phyloP scores from a whole-genome alignment of 2,113 vertebrate genomes.

The Burhinus oedicnemus region DNA sequence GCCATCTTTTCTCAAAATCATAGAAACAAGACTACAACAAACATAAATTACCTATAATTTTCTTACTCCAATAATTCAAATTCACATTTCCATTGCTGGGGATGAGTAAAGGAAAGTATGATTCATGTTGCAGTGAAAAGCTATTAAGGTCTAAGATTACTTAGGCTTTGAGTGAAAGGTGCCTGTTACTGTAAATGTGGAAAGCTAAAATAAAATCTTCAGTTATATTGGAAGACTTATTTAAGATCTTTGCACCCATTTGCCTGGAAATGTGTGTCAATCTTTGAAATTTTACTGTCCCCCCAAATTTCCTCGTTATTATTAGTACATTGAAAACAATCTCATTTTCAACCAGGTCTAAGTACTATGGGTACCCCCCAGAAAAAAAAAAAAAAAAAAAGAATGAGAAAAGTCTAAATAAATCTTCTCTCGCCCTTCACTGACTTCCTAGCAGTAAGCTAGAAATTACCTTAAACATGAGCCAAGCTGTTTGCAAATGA shows the following conservation, averaged over 20 bases:
- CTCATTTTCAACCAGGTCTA: not conserved
- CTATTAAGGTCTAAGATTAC: constrained; percentile 43
- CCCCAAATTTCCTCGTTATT: not conserved
- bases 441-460: not conserved
- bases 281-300: not conserved
- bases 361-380: fast-evolving
- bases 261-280: not conserved
- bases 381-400: not conserved
- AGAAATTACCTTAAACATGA: not conserved
- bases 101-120: constrained; percentile 35
- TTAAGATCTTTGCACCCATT: not conserved
- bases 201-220: constrained; percentile 24
- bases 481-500: not conserved
- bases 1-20: constrained; percentile 55
- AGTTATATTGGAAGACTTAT: not conserved
- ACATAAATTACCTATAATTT: constrained; percentile 72
- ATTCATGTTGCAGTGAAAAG: constrained; percentile 23
- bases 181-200: constrained; percentile 17
- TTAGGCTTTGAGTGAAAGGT: constrained; percentile 57
- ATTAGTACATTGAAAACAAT: not conserved
- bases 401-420: not conserved
- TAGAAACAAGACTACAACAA: constrained; percentile 65
- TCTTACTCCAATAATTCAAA: constrained; percentile 67
- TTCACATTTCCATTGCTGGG: constrained; percentile 46
- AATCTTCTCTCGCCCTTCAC: not conserved